phyloP scores from a whole-genome alignment of 1,140 invertebrate genomes.

The Habropoda laboriosa region DNA sequence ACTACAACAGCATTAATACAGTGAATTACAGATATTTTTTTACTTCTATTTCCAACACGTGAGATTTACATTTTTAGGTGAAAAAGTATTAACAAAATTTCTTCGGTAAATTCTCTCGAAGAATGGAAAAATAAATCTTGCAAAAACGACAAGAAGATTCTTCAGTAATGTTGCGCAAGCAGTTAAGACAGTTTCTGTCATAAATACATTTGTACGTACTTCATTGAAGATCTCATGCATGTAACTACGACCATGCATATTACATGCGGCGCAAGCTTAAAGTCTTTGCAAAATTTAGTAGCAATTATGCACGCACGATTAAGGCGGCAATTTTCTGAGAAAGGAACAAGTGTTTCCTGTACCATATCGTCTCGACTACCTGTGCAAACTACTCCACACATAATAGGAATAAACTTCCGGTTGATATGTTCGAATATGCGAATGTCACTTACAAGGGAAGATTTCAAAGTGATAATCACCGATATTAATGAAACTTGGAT shows the following conservation, averaged over 20 bases:
- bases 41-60: no score
- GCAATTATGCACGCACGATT: slow-evolving; percentile 58
- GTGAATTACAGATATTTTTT: no score
- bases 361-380: not conserved
- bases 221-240: not conserved
- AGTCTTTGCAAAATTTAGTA: slow-evolving; percentile 44
- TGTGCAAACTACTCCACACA: not conserved
- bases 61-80: no score
- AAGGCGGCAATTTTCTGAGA: slow-evolving; percentile 44
- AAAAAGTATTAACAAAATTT: no score
- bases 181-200: not conserved
- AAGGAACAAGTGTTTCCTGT: slow-evolving; percentile 39
- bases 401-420: slow-evolving; percentile 53
- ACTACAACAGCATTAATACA: no score
- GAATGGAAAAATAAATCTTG: not conserved
- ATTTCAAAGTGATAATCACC: no score
- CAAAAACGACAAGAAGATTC: no score
- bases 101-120: no score
- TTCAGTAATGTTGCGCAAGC: no score
- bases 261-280: slow-evolving; percentile 4
- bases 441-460: no score
- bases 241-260: not conserved
- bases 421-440: slow-evolving; percentile 38
- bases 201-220: not conserved
- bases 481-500: no score